Evolutionary conservation across 2,113 vertebrate genomes (phyloP).

Genomic region (Notothenia rossii): DNA sequence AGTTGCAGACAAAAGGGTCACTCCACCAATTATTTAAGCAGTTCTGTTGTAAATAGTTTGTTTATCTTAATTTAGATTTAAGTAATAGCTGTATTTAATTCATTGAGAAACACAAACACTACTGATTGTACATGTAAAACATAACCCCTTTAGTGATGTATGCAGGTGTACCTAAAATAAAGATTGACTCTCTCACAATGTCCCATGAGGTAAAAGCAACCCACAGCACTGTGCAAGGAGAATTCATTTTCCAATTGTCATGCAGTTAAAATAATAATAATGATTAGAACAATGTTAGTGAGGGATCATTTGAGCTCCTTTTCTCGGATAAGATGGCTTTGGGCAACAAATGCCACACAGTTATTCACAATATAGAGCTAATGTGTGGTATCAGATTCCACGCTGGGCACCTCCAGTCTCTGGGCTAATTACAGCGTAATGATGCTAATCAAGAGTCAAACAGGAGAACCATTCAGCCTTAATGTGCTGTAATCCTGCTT

Average conservation of each 20-base stretch:
- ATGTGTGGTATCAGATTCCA: constrained; percentile 55
- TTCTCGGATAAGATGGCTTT: constrained; percentile 7
- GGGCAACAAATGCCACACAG: constrained; percentile 11
- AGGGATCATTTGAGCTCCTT: constrained; percentile 7
- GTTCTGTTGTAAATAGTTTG: background rate
- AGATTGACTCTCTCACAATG: background rate
- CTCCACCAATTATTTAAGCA: background rate
- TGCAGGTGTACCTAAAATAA: background rate
- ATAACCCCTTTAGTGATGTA: background rate
- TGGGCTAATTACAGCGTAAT: constrained; percentile 70
- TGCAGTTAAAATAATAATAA: background rate
- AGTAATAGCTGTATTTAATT: no score
- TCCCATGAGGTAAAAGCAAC: background rate
- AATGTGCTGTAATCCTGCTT: constrained; percentile 71
- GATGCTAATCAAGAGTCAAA: constrained; percentile 69
- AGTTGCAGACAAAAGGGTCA: background rate
- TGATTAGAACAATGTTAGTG: constrained; percentile 8
- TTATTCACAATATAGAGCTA: constrained; percentile 29
- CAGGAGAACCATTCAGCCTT: constrained; percentile 56
- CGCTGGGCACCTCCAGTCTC: constrained; percentile 21
- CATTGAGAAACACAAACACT: background rate
- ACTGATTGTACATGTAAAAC: background rate
- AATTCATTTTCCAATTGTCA: background rate
- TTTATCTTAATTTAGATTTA: background rate
- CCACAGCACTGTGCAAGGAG: background rate